Conservation (phyloP, 2,797 vertebrate species). For the Esox masquinongy region DNA sequence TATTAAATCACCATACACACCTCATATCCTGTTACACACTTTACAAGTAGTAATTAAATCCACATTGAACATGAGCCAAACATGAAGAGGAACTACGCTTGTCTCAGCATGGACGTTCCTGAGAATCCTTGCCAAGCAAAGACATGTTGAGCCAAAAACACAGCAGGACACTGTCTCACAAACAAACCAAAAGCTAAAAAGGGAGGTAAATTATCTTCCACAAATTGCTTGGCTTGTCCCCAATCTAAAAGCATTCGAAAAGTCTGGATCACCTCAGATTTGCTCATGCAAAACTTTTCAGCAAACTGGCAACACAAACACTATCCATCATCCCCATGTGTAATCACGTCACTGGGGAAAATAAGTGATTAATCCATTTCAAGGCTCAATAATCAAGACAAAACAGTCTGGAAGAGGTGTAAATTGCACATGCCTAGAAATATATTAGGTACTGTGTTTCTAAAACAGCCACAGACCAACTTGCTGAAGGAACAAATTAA, state of each 20-base stretch:
- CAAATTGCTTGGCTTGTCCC: background rate
- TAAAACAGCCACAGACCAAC: background rate
- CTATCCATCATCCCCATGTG: constrained; percentile 14
- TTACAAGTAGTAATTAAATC: background rate
- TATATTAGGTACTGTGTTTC: background rate
- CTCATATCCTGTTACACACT: background rate
- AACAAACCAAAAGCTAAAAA: constrained; percentile 3
- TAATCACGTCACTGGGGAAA: background rate
- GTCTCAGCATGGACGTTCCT: background rate
- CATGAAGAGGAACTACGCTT: background rate
- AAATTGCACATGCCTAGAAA: background rate
- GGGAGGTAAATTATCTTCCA: background rate
- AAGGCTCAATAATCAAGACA: constrained; percentile 6
- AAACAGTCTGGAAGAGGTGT: constrained; percentile 1
- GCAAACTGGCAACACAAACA: constrained; percentile 26
- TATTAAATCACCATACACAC: background rate
- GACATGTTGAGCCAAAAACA: background rate
- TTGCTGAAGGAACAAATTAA: background rate
- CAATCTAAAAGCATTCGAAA: constrained; percentile 17
- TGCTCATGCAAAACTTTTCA: constrained; percentile 1
- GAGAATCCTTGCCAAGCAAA: background rate
- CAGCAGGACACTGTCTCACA: constrained; percentile 4
- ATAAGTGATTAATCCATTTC: constrained; percentile 14
- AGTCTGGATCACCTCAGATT: constrained; percentile 12
- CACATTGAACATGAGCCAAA: background rate